phyloP scores from a whole-genome alignment of 2,797 vertebrate species.

The Otolemur crassicaudatus region DNA sequence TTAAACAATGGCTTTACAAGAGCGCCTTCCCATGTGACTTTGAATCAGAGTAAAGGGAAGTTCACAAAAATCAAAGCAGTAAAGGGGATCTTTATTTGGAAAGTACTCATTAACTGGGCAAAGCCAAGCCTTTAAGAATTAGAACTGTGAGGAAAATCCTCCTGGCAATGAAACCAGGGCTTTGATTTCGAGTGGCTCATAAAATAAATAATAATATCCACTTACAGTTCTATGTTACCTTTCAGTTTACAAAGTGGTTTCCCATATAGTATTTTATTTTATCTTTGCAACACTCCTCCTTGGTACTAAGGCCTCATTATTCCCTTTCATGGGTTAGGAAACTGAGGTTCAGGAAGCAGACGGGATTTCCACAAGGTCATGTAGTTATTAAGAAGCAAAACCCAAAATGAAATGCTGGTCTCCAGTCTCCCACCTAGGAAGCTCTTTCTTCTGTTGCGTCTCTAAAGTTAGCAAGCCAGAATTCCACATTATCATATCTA shows the following conservation, averaged over 20 bases:
- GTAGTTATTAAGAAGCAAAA: background rate
- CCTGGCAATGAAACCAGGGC: slow-evolving; percentile 59
- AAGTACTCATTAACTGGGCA: slow-evolving; percentile 75
- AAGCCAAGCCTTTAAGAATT: slow-evolving; percentile 72
- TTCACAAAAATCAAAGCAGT: slow-evolving; percentile 76
- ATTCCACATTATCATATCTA: background rate
- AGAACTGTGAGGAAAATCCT: slow-evolving; percentile 69
- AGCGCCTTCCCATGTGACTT: slow-evolving; percentile 70
- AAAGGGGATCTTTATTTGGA: slow-evolving; percentile 77
- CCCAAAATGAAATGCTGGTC: slow-evolving; percentile 8
- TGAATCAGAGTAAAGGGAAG: slow-evolving; percentile 79
- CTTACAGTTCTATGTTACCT: slow-evolving; percentile 42
- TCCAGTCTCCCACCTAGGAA: background rate
- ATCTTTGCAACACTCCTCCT: background rate
- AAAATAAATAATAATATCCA: slow-evolving; percentile 71
- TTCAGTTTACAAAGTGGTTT: slow-evolving; percentile 45
- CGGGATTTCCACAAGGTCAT: slow-evolving; percentile 62
- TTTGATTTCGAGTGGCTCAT: slow-evolving; percentile 69
- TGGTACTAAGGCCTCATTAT: background rate
- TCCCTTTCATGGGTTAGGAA: slow-evolving; percentile 19
- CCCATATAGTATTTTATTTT: slow-evolving; percentile 15
- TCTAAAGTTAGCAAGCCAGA: background rate
- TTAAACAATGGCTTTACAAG: slow-evolving; percentile 81
- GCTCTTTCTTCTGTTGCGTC: background rate
- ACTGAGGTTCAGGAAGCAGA: background rate